A percentile compares a stretch with the other conserved stretches of the same genome.
phyloP scores from a whole-genome alignment of 2,888 invertebrate species.

The Drosophila mercatorum region DNA sequence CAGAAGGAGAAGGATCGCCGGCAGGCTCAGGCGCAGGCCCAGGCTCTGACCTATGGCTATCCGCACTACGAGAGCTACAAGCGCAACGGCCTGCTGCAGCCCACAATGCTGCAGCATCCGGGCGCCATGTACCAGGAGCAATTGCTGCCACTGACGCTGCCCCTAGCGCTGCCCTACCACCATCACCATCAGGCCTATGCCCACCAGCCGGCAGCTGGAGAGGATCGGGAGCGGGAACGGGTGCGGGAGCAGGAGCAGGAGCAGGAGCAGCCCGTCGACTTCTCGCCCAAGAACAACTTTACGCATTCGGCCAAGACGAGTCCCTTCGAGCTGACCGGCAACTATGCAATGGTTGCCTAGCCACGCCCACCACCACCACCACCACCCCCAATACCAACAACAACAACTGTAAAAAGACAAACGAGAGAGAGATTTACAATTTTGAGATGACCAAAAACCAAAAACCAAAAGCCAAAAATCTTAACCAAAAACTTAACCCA shows the following conservation, averaged over 20 bases:
- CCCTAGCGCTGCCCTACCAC: constrained; percentile 60
- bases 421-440: constrained; percentile 33
- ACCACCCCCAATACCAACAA: neutral
- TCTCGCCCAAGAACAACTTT: constrained; percentile 84
- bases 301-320: constrained; percentile 84
- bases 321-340: constrained; percentile 84
- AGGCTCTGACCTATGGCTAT: constrained; percentile 37
- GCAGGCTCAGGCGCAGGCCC: constrained; percentile 34
- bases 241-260: constrained; percentile 23
- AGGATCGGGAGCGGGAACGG: neutral
- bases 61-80: constrained; percentile 80
- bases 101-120: constrained; percentile 60
- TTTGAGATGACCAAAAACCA: constrained; percentile 15
- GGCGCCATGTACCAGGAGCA: constrained; percentile 45
- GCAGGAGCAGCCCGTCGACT: constrained; percentile 84
- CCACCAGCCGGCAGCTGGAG: constrained; percentile 25
- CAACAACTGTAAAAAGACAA: constrained; percentile 60
- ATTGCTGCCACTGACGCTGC: constrained; percentile 37
- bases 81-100: constrained; percentile 82
- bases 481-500: constrained; percentile 5
- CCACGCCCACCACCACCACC: constrained; percentile 3
- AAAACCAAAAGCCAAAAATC: constrained; percentile 1
- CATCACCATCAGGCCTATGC: constrained; percentile 23
- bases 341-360: constrained; percentile 83
- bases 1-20: constrained; percentile 79